phyloP scores from a whole-genome alignment of 2,113 vertebrate species.

The Apteryx mantelli region DNA sequence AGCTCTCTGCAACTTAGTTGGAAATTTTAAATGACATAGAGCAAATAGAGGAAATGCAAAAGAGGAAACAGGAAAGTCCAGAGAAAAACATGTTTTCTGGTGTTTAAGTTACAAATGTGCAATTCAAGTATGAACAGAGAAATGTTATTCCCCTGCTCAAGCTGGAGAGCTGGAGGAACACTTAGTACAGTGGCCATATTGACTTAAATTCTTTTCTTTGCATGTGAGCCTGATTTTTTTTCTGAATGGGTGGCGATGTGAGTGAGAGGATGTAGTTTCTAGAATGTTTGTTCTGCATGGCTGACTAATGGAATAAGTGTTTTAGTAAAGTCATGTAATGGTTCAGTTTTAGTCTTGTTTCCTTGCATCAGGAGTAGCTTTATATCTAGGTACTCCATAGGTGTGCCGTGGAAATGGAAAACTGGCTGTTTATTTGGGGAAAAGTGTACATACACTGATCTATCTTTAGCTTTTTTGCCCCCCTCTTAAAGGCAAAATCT shows the following conservation, averaged over 20 bases:
- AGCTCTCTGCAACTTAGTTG: not conserved
- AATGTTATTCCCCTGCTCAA: not conserved
- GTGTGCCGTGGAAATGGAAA: not conserved
- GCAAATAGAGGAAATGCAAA: not conserved
- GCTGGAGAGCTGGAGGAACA: not conserved
- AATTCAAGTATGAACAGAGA: not conserved
- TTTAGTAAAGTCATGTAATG: not conserved
- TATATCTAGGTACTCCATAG: not conserved
- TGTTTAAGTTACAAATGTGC: not conserved
- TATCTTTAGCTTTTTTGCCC: no score
- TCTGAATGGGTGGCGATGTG: not conserved
- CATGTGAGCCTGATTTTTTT: fast-evolving
- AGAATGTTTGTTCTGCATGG: not conserved
- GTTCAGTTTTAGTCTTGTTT: not conserved
- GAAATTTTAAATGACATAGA: not conserved
- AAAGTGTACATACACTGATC: fast-evolving
- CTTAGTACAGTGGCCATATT: not conserved
- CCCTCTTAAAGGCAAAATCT: not conserved
- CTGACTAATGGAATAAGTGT: not conserved
- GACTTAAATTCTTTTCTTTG: not conserved
- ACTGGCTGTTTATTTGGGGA: not conserved
- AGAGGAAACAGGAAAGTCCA: not conserved
- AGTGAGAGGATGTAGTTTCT: not conserved
- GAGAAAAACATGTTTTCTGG: not conserved
- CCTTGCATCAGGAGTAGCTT: not conserved